Evolutionary conservation across 2,888 invertebrate species (phyloP), one percentile per base, ranked within the genome.

Genomic region (Microplitis manilae): DNA sequence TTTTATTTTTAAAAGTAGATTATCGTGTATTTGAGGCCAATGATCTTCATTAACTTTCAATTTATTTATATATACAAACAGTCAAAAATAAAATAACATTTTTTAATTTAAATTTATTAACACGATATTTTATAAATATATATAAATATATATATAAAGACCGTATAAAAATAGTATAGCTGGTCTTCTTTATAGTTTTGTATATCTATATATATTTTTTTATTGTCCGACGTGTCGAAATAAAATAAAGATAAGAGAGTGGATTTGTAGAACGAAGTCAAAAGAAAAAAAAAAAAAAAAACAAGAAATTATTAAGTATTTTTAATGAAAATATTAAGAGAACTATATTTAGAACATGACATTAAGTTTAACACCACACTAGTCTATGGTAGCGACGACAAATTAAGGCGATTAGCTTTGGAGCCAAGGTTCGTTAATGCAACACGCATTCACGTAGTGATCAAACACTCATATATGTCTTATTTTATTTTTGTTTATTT

Each of bases 341-440:
- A 78, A 82, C 82, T 85, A 84, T 86, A 85, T 85, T 86, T 82
- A 83, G 85, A 83, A 81, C 80, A 80, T 80, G 81, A 82, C 83
- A 82, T 84, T 85, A 85, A 83, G 79, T 80, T 82, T 82, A 83
- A 84, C 81, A 83, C 78, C 76, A 78, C 73, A 62, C 73, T 73
- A 76, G 61, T 60, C 69, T 73, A 76, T 76, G 70, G 79, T 79
- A 78, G 76, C 79, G 79, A 69, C 82, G 82, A 85, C 84, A 81
- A 85, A 86, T 86, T 86, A 83, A 85, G 81, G 79, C 83, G 84
- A 86, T 85, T 85, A 84, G 83, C 78, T 50, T 81, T 81, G 81
- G 79, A 81, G 82, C 81, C 80, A 81, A 73, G 74, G 75, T 83
- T 85, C 85, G 82, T 86, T 85, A 83, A 83, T 84, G 81, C 81